phyloP scores from a whole-genome alignment of 2,888 invertebrate species.

The Cyaniris semiargus region DNA sequence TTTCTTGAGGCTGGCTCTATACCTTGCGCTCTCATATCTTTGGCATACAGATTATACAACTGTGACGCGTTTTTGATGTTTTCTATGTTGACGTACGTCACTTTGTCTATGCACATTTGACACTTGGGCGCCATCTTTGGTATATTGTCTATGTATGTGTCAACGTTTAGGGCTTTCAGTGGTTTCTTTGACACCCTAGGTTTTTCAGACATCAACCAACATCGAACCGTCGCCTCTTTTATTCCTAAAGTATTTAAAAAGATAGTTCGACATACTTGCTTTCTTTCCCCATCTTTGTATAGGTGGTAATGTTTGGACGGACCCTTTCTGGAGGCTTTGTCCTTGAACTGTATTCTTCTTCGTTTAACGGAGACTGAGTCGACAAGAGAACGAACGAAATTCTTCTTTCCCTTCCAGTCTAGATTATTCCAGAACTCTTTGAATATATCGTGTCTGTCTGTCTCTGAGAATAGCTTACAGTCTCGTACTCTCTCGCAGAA shows the following conservation, averaged over 20 bases:
- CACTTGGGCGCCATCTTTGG: constrained; percentile 57
- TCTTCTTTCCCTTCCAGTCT: constrained; percentile 58
- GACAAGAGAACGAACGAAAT: constrained; percentile 51
- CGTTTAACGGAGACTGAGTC: constrained; percentile 49
- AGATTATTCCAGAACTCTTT: constrained; percentile 58
- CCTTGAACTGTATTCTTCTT: constrained; percentile 19
- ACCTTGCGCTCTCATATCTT: constrained; percentile 49
- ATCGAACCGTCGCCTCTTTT: constrained; percentile 62
- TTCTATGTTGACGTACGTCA: constrained; percentile 52
- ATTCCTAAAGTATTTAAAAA: constrained; percentile 62
- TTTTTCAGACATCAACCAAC: constrained; percentile 52
- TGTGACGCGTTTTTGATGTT: constrained; percentile 58
- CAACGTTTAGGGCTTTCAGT: constrained; percentile 53
- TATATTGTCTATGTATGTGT: constrained; percentile 54
- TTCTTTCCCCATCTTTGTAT: constrained; percentile 44
- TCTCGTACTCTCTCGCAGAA: constrained; percentile 36
- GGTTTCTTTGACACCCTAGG: constrained; percentile 45
- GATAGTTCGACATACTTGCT: constrained; percentile 56
- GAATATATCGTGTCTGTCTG: constrained; percentile 51
- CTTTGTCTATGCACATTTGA: constrained; percentile 47
- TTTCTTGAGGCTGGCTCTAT: constrained; percentile 57
- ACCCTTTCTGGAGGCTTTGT: constrained; percentile 14
- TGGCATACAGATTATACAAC: constrained; percentile 54
- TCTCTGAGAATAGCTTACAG: constrained; percentile 45
- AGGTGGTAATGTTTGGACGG: constrained; percentile 17